Percentiles rank a stretch among this genome's conserved stretches.
phyloP scores from a whole-genome alignment of 2,113 vertebrate species.

The Myiozetetes cayanensis region DNA sequence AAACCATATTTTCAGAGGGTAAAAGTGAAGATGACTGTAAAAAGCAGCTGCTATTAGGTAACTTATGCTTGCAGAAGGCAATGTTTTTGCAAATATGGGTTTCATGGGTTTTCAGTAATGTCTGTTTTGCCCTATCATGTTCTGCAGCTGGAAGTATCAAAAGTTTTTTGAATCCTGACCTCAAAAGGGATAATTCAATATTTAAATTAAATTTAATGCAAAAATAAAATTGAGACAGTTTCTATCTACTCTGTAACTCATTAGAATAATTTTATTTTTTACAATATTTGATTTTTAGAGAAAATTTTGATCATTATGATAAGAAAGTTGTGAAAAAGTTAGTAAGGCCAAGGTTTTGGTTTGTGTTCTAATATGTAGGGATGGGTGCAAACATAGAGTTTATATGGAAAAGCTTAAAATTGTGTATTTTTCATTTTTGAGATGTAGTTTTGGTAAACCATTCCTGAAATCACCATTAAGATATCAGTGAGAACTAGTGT shows the following conservation, averaged over 20 bases:
- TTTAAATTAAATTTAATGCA: neutral
- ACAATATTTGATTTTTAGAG: neutral
- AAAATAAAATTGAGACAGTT: neutral
- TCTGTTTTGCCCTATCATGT: neutral
- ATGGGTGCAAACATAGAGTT: neutral
- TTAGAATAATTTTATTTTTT: neutral
- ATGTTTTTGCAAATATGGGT: neutral
- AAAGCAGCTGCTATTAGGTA: neutral
- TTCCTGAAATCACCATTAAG: neutral
- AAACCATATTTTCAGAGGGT: neutral
- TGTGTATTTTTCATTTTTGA: neutral
- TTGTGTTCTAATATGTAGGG: neutral
- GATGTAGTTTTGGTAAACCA: neutral
- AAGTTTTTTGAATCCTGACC: neutral
- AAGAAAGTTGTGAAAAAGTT: neutral
- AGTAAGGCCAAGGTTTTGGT: neutral
- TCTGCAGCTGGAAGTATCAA: neutral
- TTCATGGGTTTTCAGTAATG: neutral
- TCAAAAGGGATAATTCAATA: neutral
- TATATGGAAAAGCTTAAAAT: neutral
- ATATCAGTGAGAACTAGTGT: neutral
- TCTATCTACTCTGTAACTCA: neutral
- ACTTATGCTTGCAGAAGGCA: neutral
- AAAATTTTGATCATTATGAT: neutral
- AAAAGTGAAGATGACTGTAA: neutral